Conservation (phyloP, 2,113 vertebrate species). For the Oceanites oceanicus region DNA sequence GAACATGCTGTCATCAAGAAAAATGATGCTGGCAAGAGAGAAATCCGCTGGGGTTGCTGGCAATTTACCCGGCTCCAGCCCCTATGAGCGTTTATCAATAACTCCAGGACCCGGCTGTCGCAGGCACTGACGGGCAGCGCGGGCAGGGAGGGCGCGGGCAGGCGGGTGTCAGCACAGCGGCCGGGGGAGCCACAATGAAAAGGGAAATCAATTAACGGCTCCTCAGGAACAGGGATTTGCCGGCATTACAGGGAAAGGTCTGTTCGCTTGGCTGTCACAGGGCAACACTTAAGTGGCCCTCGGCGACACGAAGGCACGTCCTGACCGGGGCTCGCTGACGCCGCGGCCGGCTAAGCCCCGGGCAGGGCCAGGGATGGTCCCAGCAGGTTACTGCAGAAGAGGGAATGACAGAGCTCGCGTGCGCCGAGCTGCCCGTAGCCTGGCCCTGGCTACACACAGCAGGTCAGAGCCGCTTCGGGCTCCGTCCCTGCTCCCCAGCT, state of each 20-base stretch:
- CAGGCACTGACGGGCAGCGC: background rate
- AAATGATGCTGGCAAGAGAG: constrained; percentile 75
- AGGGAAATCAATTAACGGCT: background rate
- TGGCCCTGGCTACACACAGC: rapidly evolving
- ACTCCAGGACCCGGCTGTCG: constrained; percentile 47
- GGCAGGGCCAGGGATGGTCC: background rate
- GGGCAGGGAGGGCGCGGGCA: background rate
- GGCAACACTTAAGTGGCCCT: background rate
- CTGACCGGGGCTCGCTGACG: background rate
- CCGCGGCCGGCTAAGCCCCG: rapidly evolving
- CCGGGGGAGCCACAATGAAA: background rate
- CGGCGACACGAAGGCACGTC: background rate
- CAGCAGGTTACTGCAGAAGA: background rate
- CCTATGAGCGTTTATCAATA: constrained; percentile 75
- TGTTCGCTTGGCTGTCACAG: rapidly evolving
- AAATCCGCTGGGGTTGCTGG: constrained; percentile 68
- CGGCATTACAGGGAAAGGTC: background rate
- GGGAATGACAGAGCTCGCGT: rapidly evolving
- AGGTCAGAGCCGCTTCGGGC: background rate
- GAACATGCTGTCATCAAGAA: constrained; percentile 76
- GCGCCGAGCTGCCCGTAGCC: background rate
- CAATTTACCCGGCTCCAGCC: constrained; percentile 67
- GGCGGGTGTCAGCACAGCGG: background rate
- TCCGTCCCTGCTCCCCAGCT: background rate
- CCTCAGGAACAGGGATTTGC: background rate